phyloP scores from a whole-genome alignment of 2,888 invertebrate genomes.

The Mongoloraphidia duomilia region DNA sequence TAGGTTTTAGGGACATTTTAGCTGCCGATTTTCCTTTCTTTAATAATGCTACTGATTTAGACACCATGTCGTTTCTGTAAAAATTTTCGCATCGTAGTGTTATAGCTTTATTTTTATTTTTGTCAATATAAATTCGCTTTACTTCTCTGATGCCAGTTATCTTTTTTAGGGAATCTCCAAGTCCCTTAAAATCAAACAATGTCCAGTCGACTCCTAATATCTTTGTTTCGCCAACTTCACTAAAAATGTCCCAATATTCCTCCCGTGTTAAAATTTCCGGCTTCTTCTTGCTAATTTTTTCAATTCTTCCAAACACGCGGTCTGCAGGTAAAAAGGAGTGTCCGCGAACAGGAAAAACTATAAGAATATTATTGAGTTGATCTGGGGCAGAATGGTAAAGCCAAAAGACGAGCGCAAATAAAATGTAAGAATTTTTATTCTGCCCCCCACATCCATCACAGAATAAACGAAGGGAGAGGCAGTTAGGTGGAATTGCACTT shows the following conservation, averaged over 20 bases:
- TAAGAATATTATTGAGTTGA: background rate
- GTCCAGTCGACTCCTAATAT: background rate
- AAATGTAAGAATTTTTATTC: conserved; percentile 15
- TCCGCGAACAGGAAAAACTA: conserved; percentile 6
- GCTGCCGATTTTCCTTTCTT: too few species aligned
- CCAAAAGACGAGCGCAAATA: conserved; percentile 12
- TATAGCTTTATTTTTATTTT: too few species aligned
- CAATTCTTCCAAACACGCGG: conserved; percentile 6
- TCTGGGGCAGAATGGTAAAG: conserved; percentile 8
- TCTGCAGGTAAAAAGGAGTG: conserved; percentile 7
- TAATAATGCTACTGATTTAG: too few species aligned
- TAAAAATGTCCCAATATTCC: background rate
- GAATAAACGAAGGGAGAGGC: conserved; percentile 12
- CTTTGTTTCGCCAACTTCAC: background rate
- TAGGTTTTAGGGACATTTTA: too few species aligned
- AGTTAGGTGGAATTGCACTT: too few species aligned
- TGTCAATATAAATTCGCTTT: too few species aligned
- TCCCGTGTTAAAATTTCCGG: background rate
- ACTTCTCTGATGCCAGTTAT: too few species aligned
- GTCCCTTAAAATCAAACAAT: too few species aligned
- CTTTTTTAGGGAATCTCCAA: too few species aligned
- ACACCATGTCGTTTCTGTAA: too few species aligned
- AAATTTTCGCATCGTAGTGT: too few species aligned
- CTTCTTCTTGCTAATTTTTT: conserved; percentile 1
- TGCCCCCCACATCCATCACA: conserved; percentile 17